phyloP scores from a whole-genome alignment of 2,113 vertebrate species.

The Centropus bengalensis region DNA sequence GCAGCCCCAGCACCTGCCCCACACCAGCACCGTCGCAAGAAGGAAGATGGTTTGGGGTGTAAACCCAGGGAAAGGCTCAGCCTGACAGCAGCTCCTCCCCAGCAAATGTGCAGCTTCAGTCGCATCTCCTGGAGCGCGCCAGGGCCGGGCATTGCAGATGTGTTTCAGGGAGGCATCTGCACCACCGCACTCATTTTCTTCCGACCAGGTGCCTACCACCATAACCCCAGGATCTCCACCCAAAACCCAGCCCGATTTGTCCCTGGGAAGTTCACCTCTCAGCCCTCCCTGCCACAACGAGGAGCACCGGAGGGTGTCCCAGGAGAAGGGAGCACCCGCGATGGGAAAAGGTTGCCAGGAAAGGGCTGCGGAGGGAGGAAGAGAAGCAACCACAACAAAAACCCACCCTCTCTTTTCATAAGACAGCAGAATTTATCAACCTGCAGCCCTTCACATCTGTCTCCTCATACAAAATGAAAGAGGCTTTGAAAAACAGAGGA shows the following conservation, averaged over 20 bases:
- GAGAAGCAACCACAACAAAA: conserved; percentile 61
- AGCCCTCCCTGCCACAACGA: not conserved
- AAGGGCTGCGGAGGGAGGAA: conserved; percentile 36
- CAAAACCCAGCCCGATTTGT: rapidly evolving
- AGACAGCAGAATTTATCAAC: conserved; percentile 72
- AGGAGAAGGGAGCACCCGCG: not conserved
- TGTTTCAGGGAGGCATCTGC: not conserved
- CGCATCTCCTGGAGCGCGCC: rapidly evolving
- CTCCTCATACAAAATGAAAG: conserved; percentile 75
- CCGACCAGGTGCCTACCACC: rapidly evolving
- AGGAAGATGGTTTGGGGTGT: not conserved
- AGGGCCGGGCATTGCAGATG: not conserved
- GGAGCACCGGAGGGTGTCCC: rapidly evolving
- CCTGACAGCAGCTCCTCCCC: not conserved
- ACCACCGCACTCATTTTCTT: rapidly evolving
- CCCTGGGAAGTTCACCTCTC: too few species aligned
- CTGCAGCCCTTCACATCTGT: conserved; percentile 77
- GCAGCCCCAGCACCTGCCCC: not conserved
- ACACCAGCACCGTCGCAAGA: rapidly evolving
- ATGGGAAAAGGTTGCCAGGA: not conserved
- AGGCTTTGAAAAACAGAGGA: conserved; percentile 73
- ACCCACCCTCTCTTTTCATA: conserved; percentile 69
- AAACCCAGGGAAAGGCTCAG: not conserved
- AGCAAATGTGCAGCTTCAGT: not conserved
- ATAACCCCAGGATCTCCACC: rapidly evolving